Evolutionary conservation across 1,140 invertebrate genomes (phyloP), one percentile per base, ranked within the genome.

Genomic region (Coptotermes formosanus): DNA sequence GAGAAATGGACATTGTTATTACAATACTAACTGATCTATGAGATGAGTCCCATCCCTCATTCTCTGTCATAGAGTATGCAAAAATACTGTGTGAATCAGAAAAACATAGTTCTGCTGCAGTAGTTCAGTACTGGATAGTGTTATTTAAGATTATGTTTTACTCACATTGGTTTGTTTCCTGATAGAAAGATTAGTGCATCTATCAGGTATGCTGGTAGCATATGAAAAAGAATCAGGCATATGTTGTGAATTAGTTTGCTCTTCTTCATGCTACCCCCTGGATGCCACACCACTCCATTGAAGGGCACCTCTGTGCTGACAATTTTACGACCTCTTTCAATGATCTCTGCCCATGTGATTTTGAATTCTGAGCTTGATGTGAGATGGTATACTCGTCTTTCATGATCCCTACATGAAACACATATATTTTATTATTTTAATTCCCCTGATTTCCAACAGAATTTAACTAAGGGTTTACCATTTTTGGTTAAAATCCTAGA

Each of bases 181-280:
- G 95, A 91, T 38, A 97, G 90, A 87, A 94, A 94, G 43, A 97
- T 93, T 7, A 97, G 88, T 3, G 93, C 91, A 88, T 98, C 97
- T 75, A 97, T 92, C 85, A 97, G 90, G 64, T 97, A 92, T 21
- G 97, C 97, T 1, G 97, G 97, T 75, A 98, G 90, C 91, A 95
- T 94, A 89, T 98, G 97, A 89, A 97, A 97, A 43, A 98, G 92
- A 11, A 97, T 90, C 84, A 96, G 94, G 89, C 95, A 96, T 69
- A 98, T 93, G 87, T 95, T 94, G 89, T 98, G 97, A 83, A 95
- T 89, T 3, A 95, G 89, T 88, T 94, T 93, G 44, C 94, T 95
- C 86, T 93, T 95, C 89, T 97, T 98, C 95, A 98, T 97, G 2
- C 95, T 96, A 9, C 96, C 96, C 55, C 96, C 96, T 0, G 97